These are phyloP conservation scores for Agrochola macilenta DNA, from an alignment of 2,888 invertebrate genomes.

Conservation along the genomic window DNA sequence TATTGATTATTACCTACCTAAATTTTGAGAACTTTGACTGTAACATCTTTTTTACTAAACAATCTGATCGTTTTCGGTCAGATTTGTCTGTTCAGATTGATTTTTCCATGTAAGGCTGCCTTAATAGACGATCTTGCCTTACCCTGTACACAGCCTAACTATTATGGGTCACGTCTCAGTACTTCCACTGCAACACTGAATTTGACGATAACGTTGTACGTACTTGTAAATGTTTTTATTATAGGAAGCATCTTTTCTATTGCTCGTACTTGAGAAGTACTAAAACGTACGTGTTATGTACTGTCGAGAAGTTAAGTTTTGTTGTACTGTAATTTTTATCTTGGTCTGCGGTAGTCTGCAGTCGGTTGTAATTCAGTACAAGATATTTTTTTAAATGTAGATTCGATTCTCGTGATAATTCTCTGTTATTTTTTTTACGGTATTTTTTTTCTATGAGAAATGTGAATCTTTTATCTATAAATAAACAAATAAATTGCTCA, in stretches of 20 bases:
- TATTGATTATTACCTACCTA: no score
- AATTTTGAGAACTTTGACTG: neutral
- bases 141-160: neutral
- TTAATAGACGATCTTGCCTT: neutral
- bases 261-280: slow-evolving; percentile 28
- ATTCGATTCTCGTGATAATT: neutral
- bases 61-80: neutral
- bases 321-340: neutral
- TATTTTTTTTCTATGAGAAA: no score
- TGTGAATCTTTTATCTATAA: no score
- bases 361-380: neutral
- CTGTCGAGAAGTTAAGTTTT: slow-evolving; percentile 15
- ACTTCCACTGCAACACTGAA: slow-evolving; percentile 24
- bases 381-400: neutral
- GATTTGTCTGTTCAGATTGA: neutral
- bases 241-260: slow-evolving; percentile 28
- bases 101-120: neutral
- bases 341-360: neutral
- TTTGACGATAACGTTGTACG: slow-evolving; percentile 20
- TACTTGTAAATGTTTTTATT: slow-evolving; percentile 46
- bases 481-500: no score
- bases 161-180: slow-evolving; percentile 22
- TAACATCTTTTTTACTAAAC: neutral
- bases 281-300: slow-evolving; percentile 29
- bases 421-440: neutral